A percentile compares a stretch with the other conserved stretches of the same genome.
phyloP scores from a whole-genome alignment of 2,797 vertebrate species.

The Zalophus californianus region DNA sequence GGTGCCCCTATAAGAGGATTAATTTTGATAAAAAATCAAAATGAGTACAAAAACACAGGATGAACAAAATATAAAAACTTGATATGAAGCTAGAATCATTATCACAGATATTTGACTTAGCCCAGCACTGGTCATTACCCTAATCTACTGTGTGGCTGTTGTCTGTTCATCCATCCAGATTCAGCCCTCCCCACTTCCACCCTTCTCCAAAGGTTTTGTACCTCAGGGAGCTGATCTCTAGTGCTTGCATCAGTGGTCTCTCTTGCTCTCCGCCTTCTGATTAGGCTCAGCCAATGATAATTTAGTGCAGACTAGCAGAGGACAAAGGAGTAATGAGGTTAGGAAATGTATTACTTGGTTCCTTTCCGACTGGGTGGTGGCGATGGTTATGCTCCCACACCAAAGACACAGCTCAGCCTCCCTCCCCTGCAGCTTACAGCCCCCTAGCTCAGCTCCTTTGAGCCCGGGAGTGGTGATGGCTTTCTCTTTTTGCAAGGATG shows the following conservation, averaged over 20 bases:
- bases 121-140: too few relatives aligned
- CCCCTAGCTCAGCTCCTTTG: not conserved
- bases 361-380: not conserved
- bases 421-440: rapidly evolving
- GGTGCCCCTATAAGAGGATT: not conserved
- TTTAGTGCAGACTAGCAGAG: not conserved
- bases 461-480: not conserved
- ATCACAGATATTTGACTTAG: not conserved
- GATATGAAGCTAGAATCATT: not conserved
- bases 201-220: not conserved
- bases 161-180: not conserved
- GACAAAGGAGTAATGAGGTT: not conserved
- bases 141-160: not conserved
- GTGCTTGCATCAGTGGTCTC: not conserved
- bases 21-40: not conserved
- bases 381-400: rapidly evolving
- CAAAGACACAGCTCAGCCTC: not conserved
- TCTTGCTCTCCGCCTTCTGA: not conserved
- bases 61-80: not conserved
- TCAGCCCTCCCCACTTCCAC: not conserved
- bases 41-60: not conserved
- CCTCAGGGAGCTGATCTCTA: not conserved
- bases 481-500: not conserved
- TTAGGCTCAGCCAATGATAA: not conserved
- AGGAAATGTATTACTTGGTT: not conserved